Percentiles rank a stretch among this genome's conserved stretches.
Conservation (phyloP, 2,113 vertebrate genomes). For the Dermatemys mawii region DNA sequence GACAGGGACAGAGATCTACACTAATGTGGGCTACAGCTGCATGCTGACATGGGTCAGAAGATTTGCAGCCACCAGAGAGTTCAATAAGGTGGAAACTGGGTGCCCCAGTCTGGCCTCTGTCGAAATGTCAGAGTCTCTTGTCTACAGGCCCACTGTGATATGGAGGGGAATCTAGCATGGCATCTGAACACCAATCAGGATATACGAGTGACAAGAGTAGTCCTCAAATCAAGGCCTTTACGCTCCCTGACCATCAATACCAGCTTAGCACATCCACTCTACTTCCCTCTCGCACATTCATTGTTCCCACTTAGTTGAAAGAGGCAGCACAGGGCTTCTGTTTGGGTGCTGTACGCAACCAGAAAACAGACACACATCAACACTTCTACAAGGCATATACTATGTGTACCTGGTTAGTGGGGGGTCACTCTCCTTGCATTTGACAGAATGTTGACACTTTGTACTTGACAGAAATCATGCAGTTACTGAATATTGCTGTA, state of each 20-base stretch:
- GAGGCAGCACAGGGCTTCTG: neutral
- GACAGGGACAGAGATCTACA: neutral
- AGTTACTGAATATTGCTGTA: neutral
- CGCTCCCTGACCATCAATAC: neutral
- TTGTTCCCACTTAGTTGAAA: neutral
- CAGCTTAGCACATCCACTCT: neutral
- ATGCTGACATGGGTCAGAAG: neutral
- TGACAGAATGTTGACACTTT: neutral
- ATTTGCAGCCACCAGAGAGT: neutral
- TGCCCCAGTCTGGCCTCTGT: neutral
- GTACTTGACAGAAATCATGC: neutral
- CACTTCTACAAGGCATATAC: accelerated
- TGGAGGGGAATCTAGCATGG: neutral
- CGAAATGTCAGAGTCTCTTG: neutral
- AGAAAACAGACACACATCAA: neutral
- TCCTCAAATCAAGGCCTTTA: neutral
- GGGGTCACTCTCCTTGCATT: neutral
- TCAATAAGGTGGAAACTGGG: neutral
- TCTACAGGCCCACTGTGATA: neutral
- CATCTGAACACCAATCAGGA: neutral
- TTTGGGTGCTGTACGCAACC: neutral
- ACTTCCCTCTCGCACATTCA: neutral
- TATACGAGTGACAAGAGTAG: neutral
- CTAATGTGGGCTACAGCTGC: neutral
- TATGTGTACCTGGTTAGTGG: neutral